Conservation (phyloP, 2,888 invertebrate species). For the Nephrotoma appendiculata region DNA sequence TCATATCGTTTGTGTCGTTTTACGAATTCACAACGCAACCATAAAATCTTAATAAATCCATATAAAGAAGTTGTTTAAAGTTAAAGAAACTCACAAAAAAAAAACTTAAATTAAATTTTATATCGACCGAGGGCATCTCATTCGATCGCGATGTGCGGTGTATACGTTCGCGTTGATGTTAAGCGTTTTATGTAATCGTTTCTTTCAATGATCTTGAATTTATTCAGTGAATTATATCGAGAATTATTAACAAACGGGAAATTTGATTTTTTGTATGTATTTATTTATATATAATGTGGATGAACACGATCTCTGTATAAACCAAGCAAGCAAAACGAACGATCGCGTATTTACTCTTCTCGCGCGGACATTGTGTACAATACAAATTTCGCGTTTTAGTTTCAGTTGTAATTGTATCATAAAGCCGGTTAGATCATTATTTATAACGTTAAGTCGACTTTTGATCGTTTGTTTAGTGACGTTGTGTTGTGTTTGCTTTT, state of each 20-base stretch:
- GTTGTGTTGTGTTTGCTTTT: background rate
- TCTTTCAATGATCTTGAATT: background rate
- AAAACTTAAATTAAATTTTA: background rate
- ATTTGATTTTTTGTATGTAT: background rate
- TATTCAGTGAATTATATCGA: background rate
- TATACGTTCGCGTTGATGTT: background rate
- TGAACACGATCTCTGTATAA: background rate
- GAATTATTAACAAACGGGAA: background rate
- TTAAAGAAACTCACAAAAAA: background rate
- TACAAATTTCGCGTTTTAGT: background rate
- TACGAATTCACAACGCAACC: background rate
- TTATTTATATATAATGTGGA: background rate
- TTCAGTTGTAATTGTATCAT: background rate
- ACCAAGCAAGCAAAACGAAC: background rate
- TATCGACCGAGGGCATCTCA: background rate
- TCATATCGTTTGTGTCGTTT: background rate
- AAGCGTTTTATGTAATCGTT: background rate
- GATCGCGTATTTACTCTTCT: background rate
- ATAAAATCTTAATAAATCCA: background rate
- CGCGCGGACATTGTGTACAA: background rate
- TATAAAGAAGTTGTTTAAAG: background rate
- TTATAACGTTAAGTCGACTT: background rate
- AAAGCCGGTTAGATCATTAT: background rate
- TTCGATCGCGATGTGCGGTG: background rate
- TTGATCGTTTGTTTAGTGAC: background rate